Conservation (phyloP, 2,113 vertebrate species). For the Cygnus atratus region DNA sequence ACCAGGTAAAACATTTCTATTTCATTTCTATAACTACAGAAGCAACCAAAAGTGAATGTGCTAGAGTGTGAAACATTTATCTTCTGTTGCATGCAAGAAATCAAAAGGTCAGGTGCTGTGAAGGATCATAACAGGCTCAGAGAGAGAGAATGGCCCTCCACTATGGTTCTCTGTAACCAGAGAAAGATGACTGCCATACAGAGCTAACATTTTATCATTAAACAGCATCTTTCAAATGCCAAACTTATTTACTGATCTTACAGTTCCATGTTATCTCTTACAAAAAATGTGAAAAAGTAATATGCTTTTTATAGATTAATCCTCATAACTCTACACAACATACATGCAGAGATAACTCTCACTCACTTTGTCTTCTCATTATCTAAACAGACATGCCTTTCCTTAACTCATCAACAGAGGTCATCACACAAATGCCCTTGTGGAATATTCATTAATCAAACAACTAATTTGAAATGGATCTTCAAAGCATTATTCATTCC, state of each 20-base stretch:
- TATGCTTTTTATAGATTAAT: conserved; percentile 73
- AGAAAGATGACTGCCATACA: background rate
- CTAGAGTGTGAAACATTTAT: conserved; percentile 28
- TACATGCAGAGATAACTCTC: conserved; percentile 68
- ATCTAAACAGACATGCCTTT: conserved; percentile 79
- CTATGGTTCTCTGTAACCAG: background rate
- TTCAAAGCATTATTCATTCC: conserved; percentile 81
- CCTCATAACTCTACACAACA: conserved; percentile 64
- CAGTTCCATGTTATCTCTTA: conserved; percentile 72
- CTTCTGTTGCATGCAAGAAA: conserved; percentile 23
- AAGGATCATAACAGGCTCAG: conserved; percentile 26
- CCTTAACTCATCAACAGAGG: conserved; percentile 80
- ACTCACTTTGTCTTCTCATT: conserved; percentile 77
- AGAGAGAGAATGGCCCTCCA: background rate
- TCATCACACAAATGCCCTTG: conserved; percentile 80
- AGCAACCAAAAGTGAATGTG: background rate
- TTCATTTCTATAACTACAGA: conserved; percentile 34
- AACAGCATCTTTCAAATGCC: conserved; percentile 67
- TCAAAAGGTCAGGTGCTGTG: conserved; percentile 27
- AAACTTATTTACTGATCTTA: conserved; percentile 75
- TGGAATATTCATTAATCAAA: conserved; percentile 83
- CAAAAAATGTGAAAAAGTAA: conserved; percentile 67
- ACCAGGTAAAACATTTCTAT: background rate
- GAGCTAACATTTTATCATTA: conserved; percentile 48
- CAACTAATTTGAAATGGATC: conserved; percentile 82